These are phyloP conservation scores for Ctenomys sociabilis DNA, from an alignment of 2,113 vertebrate species.

Conservation along the genomic window DNA sequence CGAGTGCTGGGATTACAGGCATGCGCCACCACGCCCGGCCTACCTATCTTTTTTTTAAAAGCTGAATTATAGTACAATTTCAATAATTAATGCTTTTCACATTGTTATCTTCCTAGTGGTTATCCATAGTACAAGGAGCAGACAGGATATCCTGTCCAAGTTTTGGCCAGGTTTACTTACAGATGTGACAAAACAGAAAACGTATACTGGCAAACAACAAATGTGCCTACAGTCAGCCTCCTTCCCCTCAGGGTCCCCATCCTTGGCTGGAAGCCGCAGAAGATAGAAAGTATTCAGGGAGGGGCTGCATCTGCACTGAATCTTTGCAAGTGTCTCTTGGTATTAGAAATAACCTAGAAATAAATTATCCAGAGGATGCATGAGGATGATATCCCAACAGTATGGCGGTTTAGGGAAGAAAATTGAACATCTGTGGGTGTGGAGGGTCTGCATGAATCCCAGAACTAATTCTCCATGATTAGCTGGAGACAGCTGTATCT, in stretches of 20 bases:
- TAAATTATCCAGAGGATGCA: not conserved
- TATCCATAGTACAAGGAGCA: too few relatives aligned
- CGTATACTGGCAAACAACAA: not conserved
- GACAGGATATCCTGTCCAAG: too few relatives aligned
- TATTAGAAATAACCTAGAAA: not conserved
- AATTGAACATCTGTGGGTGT: too few relatives aligned
- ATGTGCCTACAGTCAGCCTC: not conserved
- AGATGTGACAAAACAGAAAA: not conserved
- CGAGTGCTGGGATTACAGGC: too few relatives aligned
- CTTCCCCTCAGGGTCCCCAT: too few relatives aligned
- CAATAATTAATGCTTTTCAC: too few relatives aligned
- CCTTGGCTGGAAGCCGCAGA: not conserved
- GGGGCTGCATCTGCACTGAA: not conserved
- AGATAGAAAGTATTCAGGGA: not conserved
- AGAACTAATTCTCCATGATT: not conserved
- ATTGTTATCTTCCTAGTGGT: too few relatives aligned
- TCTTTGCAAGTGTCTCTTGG: not conserved
- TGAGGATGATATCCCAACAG: not conserved
- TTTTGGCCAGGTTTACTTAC: not conserved
- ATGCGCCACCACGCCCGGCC: too few relatives aligned
- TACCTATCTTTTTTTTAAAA: too few relatives aligned
- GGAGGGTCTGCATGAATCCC: not conserved
- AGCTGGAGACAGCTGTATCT: not conserved
- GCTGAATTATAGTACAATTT: too few relatives aligned
- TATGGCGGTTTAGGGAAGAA: not conserved